Percentiles rank a stretch among this genome's conserved stretches.
Evolutionary conservation across 2,797 vertebrate genomes (phyloP).

Genomic region (Lophotriccus pileatus): DNA sequence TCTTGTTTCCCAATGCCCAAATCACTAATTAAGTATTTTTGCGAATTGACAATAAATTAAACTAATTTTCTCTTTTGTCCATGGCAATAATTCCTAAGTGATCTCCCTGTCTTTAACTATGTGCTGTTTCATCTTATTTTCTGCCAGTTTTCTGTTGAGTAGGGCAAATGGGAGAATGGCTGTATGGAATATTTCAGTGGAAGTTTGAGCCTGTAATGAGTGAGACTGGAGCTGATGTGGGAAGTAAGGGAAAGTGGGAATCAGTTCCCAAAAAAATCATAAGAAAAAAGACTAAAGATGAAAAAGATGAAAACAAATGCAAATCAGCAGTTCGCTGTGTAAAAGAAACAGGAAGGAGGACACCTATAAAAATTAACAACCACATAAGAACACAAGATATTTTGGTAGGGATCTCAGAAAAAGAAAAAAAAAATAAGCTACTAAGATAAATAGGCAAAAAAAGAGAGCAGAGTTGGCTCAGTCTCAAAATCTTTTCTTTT

Average conservation of each 20-base stretch:
- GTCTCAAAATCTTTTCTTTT: background rate
- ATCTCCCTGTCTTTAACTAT: background rate
- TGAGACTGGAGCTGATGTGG: background rate
- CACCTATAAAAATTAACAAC: background rate
- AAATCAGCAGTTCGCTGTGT: background rate
- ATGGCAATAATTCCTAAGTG: background rate
- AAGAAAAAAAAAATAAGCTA: too few species aligned
- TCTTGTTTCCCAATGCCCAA: background rate
- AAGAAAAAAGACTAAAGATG: background rate
- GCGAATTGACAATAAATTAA: background rate
- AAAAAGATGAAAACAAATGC: background rate
- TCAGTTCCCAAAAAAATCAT: background rate
- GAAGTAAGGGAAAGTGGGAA: background rate
- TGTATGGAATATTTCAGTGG: background rate
- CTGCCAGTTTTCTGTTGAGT: background rate
- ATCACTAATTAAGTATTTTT: background rate
- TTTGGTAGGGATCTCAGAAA: background rate
- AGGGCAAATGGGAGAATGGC: background rate
- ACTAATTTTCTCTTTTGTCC: background rate
- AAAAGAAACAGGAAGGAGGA: background rate
- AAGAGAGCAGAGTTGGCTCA: accelerated
- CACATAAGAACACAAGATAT: background rate
- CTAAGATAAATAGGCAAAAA: background rate
- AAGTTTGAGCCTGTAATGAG: background rate
- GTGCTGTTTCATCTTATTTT: background rate